phyloP scores from a whole-genome alignment of 2,797 vertebrate genomes.

The Coregonus sp. region DNA sequence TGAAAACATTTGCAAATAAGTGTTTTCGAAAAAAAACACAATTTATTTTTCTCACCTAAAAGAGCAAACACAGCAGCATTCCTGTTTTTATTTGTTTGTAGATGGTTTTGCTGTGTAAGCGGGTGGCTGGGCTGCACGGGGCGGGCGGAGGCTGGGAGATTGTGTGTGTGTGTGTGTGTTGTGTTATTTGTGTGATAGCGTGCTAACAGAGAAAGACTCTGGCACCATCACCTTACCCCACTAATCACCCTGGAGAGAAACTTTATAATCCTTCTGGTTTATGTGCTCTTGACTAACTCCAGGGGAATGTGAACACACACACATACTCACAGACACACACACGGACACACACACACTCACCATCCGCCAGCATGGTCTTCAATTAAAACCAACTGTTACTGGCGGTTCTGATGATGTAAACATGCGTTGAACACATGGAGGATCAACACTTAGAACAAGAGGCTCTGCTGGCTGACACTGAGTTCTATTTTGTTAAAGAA shows the following conservation, averaged over 20 bases:
- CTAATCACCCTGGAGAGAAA: slow-evolving; percentile 40
- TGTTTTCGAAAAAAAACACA: slow-evolving; percentile 13
- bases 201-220: slow-evolving; percentile 37
- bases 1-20: background rate
- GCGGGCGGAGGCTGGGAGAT: slow-evolving; percentile 22
- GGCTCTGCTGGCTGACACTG: slow-evolving; percentile 17
- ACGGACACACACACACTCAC: background rate
- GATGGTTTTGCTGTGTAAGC: slow-evolving; percentile 57
- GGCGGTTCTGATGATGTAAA: slow-evolving; percentile 36
- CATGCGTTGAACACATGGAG: slow-evolving; percentile 34
- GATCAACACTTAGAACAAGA: slow-evolving; percentile 19
- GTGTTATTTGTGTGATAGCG: slow-evolving; percentile 52
- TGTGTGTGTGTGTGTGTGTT: slow-evolving; percentile 54
- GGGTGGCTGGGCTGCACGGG: slow-evolving; percentile 39
- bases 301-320: slow-evolving; percentile 60
- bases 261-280: slow-evolving; percentile 60
- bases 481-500: background rate
- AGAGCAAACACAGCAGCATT: slow-evolving; percentile 24
- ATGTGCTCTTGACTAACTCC: slow-evolving; percentile 42
- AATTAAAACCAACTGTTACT: slow-evolving; percentile 73
- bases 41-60: slow-evolving; percentile 43
- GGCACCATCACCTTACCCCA: slow-evolving; percentile 44
- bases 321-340: slow-evolving; percentile 1
- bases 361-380: slow-evolving; percentile 40
- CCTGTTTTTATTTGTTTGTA: slow-evolving; percentile 55